Base-by-base conservation (phyloP, 1,140 invertebrate genomes). In the Lepidurus packardi region DNA sequence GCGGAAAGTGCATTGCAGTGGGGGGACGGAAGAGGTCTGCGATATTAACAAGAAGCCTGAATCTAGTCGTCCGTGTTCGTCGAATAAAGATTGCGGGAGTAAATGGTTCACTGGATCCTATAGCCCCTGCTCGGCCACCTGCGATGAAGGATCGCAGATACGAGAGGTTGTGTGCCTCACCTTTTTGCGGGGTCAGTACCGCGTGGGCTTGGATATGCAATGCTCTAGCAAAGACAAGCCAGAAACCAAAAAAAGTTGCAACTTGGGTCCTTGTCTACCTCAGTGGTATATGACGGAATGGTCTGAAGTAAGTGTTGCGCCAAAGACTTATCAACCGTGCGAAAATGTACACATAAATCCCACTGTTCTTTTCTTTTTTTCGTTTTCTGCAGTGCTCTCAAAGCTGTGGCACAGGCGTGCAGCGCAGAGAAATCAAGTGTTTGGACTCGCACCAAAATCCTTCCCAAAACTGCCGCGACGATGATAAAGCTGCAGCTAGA, bases 81-180 rank as follows among this genome's bases (percentile, higher is more conserved):
- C 88, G 73, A 88, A 88, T 45, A 87, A 87, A 77, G 85, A 87
- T 7, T 92, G 91, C 82, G 87, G 88, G 25, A 90, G 88, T 1
- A 87, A 90, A 80, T 93, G 91, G 92, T 91, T 90, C 80, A 83
- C 86, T 25, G 90, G 91, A 24, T 87, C 90, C 1, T 93, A 92
- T 91, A 85, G 87, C 6, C 84, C 90, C 83, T 94, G 92, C 83
- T 90, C 89, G 16, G 86, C 86, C 0, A 82, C 85, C 5, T 92
- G 91, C 80, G 90, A 90, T 10, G 83, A 87, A 73, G 90, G 90
- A 0, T 85, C 88, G 41, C 87, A 91, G 79, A 85, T 81, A 10
- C 88, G 87, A 78, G 87, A 89, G n/a, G 84, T 90, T 0, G 86
- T 88, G 76, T 93, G 92, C 82, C 84, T 89, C 9, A 85, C 85